Base-by-base conservation (phyloP, 1,140 invertebrate species). In the Proales similis region DNA sequence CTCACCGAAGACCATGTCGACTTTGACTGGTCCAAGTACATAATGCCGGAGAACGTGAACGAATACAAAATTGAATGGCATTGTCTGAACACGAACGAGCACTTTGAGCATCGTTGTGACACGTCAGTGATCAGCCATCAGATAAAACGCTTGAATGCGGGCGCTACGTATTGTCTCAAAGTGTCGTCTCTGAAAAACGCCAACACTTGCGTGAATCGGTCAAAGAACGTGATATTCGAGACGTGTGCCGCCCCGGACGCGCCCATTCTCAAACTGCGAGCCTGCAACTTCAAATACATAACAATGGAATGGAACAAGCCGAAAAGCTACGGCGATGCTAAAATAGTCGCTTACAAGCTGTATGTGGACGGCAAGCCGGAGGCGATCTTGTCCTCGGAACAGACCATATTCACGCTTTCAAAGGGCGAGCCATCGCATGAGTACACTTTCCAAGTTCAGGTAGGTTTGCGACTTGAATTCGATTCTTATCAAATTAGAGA, bases 251-350 rank as follows among this genome's bases (percentile, higher is more conserved):
- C 72, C 20, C 71, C 73, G 29, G 65, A 66, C 29, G 27, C 64
- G 33, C 67, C 67, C 12, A 22, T 24, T 11, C 26, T 64, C 27
- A 48, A 61, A 32, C 39, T 63, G 27, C 48, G 75, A 63, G 75
- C 74, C 3, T 71, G 71, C 57, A 77, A 77, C 53, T 76, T 76
- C 68, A 74, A 71, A 11, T 77, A 76, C 66, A 71, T 75, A 49
- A 70, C 73, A 11, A 69, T 77, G 38, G 70, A 76, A 57, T 77
- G 75, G 75, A 72, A 75, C n/a, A 72, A 73, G 62, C 72, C 72
- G 12, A 69, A 65, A 2, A 70, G 68, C 3, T 76, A 73, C 64
- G 75, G 74, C 9, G 71, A 71, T 63, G 72, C 72, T 11, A 43
- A 69, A 26, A 68, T 76, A 30, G 73, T 68, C n/a, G 73, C 74